Percentiles rank a stretch among this genome's conserved stretches.
phyloP scores from a whole-genome alignment of 2,888 invertebrate species.

The Chrysolina americana region DNA sequence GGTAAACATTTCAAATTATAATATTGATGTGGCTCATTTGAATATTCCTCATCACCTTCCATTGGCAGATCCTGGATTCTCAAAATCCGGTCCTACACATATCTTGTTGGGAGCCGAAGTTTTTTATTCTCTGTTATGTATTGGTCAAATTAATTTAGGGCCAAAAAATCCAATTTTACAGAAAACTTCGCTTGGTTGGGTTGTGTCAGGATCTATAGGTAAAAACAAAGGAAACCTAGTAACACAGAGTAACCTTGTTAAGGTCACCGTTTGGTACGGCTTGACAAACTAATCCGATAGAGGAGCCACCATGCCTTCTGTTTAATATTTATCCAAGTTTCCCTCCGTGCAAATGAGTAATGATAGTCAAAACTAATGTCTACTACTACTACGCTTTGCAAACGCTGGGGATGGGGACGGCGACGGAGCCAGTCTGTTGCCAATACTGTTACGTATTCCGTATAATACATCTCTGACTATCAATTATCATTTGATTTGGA shows the following conservation, averaged over 20 bases:
- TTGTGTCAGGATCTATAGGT: conserved; percentile 25
- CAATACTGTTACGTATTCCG: no score
- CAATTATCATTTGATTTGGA: no score
- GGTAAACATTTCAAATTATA: conserved; percentile 19
- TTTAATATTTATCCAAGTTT: no score
- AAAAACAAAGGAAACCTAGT: conserved; percentile 5
- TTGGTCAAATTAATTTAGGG: conserved; percentile 27
- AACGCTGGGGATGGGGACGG: no score
- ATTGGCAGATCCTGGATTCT: conserved; percentile 32
- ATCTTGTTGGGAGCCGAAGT: conserved; percentile 28
- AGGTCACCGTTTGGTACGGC: no score
- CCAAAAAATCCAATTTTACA: conserved; percentile 29
- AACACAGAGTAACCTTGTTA: conserved; percentile 7
- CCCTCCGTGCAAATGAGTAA: no score
- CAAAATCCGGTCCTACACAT: conserved; percentile 14
- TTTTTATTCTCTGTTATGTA: conserved; percentile 26
- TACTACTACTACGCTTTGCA: no score
- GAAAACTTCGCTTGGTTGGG: conserved; percentile 34
- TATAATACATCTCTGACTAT: no score
- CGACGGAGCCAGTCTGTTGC: no score
- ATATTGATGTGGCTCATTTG: conserved; percentile 17
- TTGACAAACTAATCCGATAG: no score
- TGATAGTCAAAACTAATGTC: no score
- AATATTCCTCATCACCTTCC: conserved; percentile 26
- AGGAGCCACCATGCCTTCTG: no score